These are phyloP conservation scores for Todus mexicanus DNA, from an alignment of 2,797 vertebrate genomes.

Conservation along the genomic window DNA sequence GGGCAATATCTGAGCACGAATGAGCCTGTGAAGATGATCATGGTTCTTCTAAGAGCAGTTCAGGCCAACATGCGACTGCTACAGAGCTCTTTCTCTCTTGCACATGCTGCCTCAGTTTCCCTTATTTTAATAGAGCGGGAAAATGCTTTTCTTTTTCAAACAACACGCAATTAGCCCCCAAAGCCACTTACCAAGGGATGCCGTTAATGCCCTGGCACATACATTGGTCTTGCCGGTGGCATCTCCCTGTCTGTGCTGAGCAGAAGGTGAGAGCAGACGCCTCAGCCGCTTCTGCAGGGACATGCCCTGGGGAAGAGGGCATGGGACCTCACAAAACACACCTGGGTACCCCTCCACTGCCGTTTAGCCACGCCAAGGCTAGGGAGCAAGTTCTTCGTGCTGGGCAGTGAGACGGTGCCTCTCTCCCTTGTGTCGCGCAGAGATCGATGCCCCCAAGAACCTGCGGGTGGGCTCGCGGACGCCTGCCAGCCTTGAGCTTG, in stretches of 20 bases:
- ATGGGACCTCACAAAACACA: neutral
- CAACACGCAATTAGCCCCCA: neutral
- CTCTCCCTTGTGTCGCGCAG: slow-evolving; percentile 73
- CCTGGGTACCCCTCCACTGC: accelerated
- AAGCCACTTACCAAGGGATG: neutral
- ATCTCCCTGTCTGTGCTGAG: neutral
- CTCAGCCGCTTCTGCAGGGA: neutral
- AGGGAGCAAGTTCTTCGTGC: accelerated
- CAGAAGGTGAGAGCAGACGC: neutral
- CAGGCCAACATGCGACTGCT: neutral
- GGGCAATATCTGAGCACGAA: neutral
- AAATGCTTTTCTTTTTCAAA: neutral
- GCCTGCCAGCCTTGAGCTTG: slow-evolving; percentile 85
- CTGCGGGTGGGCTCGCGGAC: slow-evolving; percentile 84
- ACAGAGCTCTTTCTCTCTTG: neutral
- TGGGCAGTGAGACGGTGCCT: neutral
- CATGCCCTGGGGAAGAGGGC: accelerated
- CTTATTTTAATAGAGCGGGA: neutral
- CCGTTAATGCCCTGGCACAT: neutral
- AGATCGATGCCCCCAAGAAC: slow-evolving; percentile 98
- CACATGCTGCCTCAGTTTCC: neutral
- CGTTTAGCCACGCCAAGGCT: accelerated
- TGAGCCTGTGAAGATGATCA: neutral
- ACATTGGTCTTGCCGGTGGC: accelerated
- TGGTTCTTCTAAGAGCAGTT: neutral